Conservation (phyloP, 2,113 vertebrate species). For the Nyctibius bracteatus region DNA sequence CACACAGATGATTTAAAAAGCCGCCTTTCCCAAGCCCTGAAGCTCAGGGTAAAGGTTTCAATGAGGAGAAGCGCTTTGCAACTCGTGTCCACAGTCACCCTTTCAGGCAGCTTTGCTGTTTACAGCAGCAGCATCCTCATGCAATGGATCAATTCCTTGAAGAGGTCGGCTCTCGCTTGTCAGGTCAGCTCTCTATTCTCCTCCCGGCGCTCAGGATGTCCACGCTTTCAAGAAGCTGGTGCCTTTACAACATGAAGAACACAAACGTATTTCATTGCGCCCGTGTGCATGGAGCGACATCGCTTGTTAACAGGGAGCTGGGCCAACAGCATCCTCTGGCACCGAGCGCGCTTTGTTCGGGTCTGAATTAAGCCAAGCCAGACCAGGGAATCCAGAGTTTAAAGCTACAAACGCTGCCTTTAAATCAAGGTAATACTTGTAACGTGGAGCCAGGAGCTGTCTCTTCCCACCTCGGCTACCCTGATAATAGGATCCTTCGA, state of each 20-base stretch:
- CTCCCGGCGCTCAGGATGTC: background rate
- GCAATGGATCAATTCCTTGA: background rate
- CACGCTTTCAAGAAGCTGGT: background rate
- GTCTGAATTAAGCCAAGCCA: background rate
- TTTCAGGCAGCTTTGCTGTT: background rate
- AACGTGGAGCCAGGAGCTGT: background rate
- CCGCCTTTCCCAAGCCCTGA: fast-evolving
- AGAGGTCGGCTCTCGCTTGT: background rate
- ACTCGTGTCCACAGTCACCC: fast-evolving
- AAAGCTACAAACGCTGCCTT: background rate
- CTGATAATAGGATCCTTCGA: constrained; percentile 18
- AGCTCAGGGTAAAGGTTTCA: background rate
- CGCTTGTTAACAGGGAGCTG: background rate
- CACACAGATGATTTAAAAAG: background rate
- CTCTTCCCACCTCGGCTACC: background rate
- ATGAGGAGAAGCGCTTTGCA: background rate
- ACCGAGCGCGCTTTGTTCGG: background rate
- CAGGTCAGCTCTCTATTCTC: background rate
- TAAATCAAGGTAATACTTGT: constrained; percentile 31
- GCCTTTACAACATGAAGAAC: background rate
- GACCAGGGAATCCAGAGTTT: background rate
- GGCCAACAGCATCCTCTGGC: background rate
- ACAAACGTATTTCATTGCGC: background rate
- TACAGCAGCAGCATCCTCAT: fast-evolving
- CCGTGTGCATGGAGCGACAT: background rate